Evolutionary conservation across 2,113 vertebrate species (phyloP).

Genomic region (Fukomys damarensis): DNA sequence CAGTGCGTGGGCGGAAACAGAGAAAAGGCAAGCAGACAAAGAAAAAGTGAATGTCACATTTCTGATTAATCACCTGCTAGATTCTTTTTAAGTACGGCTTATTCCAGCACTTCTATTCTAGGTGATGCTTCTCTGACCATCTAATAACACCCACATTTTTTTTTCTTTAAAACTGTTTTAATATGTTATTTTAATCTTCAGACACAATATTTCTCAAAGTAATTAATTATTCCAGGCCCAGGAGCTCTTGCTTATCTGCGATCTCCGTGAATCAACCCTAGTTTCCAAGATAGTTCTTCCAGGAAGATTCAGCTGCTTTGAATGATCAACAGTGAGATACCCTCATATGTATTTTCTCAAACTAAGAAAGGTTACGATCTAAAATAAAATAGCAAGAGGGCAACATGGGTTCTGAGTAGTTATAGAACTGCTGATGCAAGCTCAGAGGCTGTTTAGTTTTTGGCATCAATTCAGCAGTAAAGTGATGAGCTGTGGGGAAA

Average conservation of each 20-base stretch:
- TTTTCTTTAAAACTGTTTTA: slow-evolving; percentile 14
- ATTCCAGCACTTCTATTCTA: background rate
- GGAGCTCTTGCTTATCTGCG: background rate
- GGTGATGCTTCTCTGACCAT: background rate
- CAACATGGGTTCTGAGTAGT: slow-evolving; percentile 29
- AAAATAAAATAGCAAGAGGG: slow-evolving; percentile 65
- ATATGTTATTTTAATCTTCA: background rate
- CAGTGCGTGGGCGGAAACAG: background rate
- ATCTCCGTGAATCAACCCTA: background rate
- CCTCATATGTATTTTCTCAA: slow-evolving; percentile 45
- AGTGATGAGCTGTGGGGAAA: slow-evolving; percentile 31
- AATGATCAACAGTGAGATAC: slow-evolving; percentile 25
- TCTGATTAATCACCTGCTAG: background rate
- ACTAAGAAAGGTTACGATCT: slow-evolving; percentile 33
- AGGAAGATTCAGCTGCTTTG: slow-evolving; percentile 8
- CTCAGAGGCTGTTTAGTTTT: slow-evolving; percentile 30
- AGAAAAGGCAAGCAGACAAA: background rate
- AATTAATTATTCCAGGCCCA: background rate
- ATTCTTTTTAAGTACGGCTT: background rate
- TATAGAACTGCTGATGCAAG: slow-evolving; percentile 55
- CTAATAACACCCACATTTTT: background rate
- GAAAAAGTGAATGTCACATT: background rate
- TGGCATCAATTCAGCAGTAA: slow-evolving; percentile 42
- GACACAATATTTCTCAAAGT: background rate
- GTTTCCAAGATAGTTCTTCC: background rate